Evolutionary conservation across 2,888 invertebrate species (phyloP).

Genomic region (Kuschelorhynchus macadamiae): DNA sequence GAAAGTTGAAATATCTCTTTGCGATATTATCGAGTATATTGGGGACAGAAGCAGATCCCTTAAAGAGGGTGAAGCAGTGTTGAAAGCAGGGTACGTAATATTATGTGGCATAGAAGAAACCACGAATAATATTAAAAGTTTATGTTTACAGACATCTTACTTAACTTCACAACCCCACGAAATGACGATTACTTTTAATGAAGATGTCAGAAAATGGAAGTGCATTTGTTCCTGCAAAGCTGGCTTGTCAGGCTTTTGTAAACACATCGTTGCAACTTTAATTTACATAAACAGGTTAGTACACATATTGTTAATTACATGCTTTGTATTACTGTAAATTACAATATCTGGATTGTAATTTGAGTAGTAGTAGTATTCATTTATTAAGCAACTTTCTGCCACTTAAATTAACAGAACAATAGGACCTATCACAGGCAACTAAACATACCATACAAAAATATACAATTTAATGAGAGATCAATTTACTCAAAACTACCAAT

Average conservation of each 20-base stretch:
- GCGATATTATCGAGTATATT: neutral
- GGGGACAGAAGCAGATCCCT: neutral
- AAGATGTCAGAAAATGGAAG: neutral
- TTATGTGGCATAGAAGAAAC: neutral
- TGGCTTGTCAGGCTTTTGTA: neutral
- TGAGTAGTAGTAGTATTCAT: too few relatives aligned
- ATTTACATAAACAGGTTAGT: neutral
- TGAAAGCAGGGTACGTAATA: neutral
- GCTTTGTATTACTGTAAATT: too few relatives aligned
- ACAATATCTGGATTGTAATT: too few relatives aligned
- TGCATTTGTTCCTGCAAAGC: too few relatives aligned
- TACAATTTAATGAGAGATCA: too few relatives aligned
- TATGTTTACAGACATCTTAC: neutral
- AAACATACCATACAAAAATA: too few relatives aligned
- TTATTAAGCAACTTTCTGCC: too few relatives aligned
- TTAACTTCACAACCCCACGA: neutral
- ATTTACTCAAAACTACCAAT: too few relatives aligned
- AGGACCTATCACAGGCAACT: too few relatives aligned
- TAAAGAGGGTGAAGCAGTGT: neutral
- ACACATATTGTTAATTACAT: too few relatives aligned
- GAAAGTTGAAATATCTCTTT: too few relatives aligned
- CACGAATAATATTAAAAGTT: neutral
- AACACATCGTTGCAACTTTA: neutral
- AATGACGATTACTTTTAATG: neutral
- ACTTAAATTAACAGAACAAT: too few relatives aligned